Evolutionary conservation across 2,888 invertebrate genomes (phyloP), one percentile per base, ranked within the genome.

Genomic region (Pyrrhosoma nymphula): DNA sequence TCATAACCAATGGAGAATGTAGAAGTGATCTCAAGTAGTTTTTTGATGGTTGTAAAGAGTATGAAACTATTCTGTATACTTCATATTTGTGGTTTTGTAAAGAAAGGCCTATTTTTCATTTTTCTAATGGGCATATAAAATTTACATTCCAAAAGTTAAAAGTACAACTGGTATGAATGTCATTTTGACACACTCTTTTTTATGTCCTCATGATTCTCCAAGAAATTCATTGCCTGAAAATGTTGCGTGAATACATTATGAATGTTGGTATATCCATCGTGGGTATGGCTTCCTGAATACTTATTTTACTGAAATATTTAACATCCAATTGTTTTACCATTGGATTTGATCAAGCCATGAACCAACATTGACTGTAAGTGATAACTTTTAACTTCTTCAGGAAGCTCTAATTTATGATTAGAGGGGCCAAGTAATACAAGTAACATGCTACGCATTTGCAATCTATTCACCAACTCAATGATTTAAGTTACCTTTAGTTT

Each of bases 91-190:
- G 93, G 91, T 93, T 93, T 93, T 93, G 93, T 93, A 93, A 47
- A 75, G 47, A 75, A 93, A 63, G 93, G 93, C 93, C 93, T 93
- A 93, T 93, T 93, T 93, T 93, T 93, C 93, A 93, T 93, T 93
- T 93, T 93, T 93, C 93, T 93, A 93, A 69, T 47, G 47, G 93
- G 93, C 47, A 26, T 93, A 69, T 75, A 69, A 75, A 69, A 60
- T 75, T 93, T 75, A 75, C 93, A 93, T 93, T 93, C 93, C 93
- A 93, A 75, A 93, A 60, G 91, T 91, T 47, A 23, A 39, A 63
- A 93, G 93, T 93, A 93, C 93, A 93, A 93, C 47, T 93, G 47
- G 75, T 63, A 75, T 93, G 75, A 47, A 69, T 69, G 93, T 93
- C 93, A 75, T 93, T 93, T 93, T 93, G 93, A 93, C 93, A 75